Percentiles rank a stretch among this genome's conserved stretches.
These are phyloP conservation scores for Neopelma chrysocephalum DNA, from an alignment of 2,797 vertebrate genomes.

Conservation along the genomic window DNA sequence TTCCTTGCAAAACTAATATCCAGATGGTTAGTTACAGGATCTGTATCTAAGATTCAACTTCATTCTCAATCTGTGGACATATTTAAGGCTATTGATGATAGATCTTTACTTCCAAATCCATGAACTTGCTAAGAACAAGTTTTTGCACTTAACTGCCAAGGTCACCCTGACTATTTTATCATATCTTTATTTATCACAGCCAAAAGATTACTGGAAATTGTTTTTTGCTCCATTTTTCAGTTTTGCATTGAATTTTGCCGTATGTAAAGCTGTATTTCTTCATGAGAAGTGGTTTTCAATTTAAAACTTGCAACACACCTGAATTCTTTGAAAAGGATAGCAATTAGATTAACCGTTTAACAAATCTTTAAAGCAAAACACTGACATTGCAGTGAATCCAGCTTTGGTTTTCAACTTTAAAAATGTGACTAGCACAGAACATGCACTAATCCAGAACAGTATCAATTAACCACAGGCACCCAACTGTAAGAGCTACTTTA, in stretches of 20 bases:
- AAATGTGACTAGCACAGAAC: not conserved
- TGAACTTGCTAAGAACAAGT: not conserved
- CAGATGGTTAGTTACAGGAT: constrained; percentile 38
- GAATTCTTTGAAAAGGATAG: not conserved
- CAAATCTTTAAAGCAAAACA: not conserved
- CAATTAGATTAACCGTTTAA: not conserved
- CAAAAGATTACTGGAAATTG: not conserved
- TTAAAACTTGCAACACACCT: not conserved
- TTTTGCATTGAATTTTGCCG: not conserved
- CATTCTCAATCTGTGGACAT: constrained; percentile 27
- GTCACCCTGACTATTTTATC: constrained; percentile 11
- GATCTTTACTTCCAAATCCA: constrained; percentile 4
- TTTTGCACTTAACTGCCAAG: not conserved
- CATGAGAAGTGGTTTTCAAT: not conserved
- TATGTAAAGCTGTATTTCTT: not conserved
- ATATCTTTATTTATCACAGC: constrained; percentile 22
- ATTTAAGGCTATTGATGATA: constrained; percentile 34
- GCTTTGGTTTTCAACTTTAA: not conserved
- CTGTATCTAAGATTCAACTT: constrained; percentile 4
- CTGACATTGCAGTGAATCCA: not conserved
- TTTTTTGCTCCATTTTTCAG: not conserved
- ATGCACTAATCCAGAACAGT: not conserved
- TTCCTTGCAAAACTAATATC: constrained; percentile 26
- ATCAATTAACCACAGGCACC: constrained; percentile 41
- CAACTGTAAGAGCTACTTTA: not conserved